A percentile compares a stretch with the other conserved stretches of the same genome.
phyloP scores from a whole-genome alignment of 2,797 vertebrate genomes.

The Bradypodion ventrale region DNA sequence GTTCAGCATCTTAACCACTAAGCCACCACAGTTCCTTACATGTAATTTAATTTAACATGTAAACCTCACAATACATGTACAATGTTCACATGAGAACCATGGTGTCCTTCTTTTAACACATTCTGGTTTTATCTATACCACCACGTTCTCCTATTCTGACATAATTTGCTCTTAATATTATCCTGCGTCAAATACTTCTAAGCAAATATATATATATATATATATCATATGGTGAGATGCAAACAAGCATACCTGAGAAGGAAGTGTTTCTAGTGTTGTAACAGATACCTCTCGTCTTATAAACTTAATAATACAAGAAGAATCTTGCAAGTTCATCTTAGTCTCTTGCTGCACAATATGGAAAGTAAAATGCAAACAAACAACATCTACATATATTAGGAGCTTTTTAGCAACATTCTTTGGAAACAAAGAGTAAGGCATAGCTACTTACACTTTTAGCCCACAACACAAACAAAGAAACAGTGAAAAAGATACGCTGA shows the following conservation, averaged over 20 bases:
- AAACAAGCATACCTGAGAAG: slow-evolving; percentile 38
- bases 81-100: background rate
- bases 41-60: background rate
- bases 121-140: no score
- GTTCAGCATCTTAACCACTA: no score
- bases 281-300: background rate
- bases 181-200: background rate
- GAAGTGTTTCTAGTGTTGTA: slow-evolving; percentile 26
- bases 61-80: background rate
- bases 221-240: slow-evolving; percentile 12
- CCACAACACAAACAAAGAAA: background rate
- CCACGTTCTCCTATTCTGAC: slow-evolving; percentile 19
- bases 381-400: background rate
- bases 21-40: no score
- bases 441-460: background rate
- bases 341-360: background rate
- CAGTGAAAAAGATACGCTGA: slow-evolving; percentile 92
- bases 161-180: slow-evolving; percentile 13
- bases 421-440: background rate
- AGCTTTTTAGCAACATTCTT: background rate
- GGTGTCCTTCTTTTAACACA: background rate
- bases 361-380: background rate
- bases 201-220: slow-evolving; percentile 12
- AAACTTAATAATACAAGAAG: background rate
- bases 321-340: background rate